Base-by-base conservation (phyloP, 2,888 invertebrate genomes). In the Archips crataeganus region DNA sequence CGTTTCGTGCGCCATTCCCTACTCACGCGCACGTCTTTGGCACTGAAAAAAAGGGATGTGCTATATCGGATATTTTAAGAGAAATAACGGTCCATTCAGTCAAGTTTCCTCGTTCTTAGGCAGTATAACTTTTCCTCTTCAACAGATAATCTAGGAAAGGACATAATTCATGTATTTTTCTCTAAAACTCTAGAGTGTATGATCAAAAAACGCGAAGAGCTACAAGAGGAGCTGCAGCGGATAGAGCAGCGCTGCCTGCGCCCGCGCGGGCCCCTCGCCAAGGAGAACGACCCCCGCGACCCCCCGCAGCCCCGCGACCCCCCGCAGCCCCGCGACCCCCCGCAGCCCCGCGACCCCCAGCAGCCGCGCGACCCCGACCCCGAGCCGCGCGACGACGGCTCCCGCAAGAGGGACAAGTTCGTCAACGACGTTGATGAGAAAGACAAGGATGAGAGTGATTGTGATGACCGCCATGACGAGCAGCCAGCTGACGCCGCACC, bases 211-310 rank as follows among this genome's bases (percentile, higher is more conserved):
- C 95, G 96, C 4, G 92, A 95, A 75, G 95, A 96, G 79, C 93
- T 97, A 0, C 95, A 96, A 81, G 95, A 95, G 6, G 96, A 97
- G 83, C 86, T 97, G 23, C 93, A 94, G 76, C 94, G 95, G 76
- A 96, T 97, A 87, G 96, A 97, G 75, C 91, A 95, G 78, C 94
- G 90, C 34, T 92, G 93, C 69, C 85, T 91, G 1, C 85, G 94
- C 8, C 81, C 84, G 1, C 81, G 89, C 54, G 86, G 82, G 0
- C 89, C 90, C 0, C 87, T 80, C 0, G 82, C 88, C 69, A 91
- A 91, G 68, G 92, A 93, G 79, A 91, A 92, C 45, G 82, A 90
- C n/a, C 90, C 88, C 57, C 57, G 57, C 57, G 57, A 23, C 11
- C 57, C 10, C 11, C 32, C 1, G 15, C 15, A 6, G 13, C n/a